Evolutionary conservation across 2,888 invertebrate genomes (phyloP), one percentile per base, ranked within the genome.

Genomic region (Yponomeuta plumbellus): DNA sequence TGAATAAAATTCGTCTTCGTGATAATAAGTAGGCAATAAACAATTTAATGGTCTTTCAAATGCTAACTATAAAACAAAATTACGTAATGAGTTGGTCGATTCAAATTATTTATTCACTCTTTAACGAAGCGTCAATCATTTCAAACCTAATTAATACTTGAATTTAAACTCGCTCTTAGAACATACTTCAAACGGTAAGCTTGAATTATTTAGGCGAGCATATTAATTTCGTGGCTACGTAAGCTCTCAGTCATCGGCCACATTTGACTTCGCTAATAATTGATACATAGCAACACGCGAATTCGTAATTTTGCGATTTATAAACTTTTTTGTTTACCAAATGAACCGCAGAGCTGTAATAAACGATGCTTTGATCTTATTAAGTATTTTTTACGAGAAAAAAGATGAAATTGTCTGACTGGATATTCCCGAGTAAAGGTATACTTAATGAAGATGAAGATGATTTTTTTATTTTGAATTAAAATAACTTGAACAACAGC

Each of bases 211-310:
- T 52, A 17, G 44, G 17, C 44, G 1, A 52, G 44, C 44, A 13
- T 52, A 52, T 17, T 52, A 52, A 52, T 34, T 5, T 34, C 1
- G 8, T 34, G 5, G 26, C 34, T 34, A 34, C 34, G 34, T 34
- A 34, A 34, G 34, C 34, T 34, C 10, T 8, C 34, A 8, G 0
- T 3, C 44, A 52, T 52, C 5, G 44, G 17, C 44, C 13, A 52
- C 17, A 52, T 52, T 44, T 52, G 44, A 1, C 22, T 23, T 59
- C 22, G 23, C 59, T 4, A 59, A 59, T 80, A 83, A 85, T 85
- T 79, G 78, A 75, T 76, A 73, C 71, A 75, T 34, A 5, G 8
- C 34, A 76, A 77, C 86, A 84, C 83, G 85, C 85, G 75, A 85
- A 77, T 75, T 69, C 69, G 69, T 75, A 73, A 80, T 83, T 52